A percentile compares a stretch with the other conserved stretches of the same genome.
Evolutionary conservation across 2,888 invertebrate genomes (phyloP).

Genomic region (Craniophora ligustri): DNA sequence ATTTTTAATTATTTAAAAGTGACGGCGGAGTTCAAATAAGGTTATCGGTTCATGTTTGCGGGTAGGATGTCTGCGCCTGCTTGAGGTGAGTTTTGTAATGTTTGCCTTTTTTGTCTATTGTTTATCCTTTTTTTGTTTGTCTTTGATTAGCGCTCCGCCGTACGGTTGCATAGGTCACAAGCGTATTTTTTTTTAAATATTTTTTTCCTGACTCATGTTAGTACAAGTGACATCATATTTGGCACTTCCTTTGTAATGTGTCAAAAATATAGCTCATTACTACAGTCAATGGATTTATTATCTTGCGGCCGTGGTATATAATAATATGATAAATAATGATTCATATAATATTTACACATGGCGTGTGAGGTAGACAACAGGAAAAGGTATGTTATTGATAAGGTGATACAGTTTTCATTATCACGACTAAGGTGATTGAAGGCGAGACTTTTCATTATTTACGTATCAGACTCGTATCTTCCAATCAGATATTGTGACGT

Average conservation of each 20-base stretch:
- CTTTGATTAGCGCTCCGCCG: conserved; percentile 71
- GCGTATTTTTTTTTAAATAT: conserved; percentile 37
- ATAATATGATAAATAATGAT: conserved; percentile 55
- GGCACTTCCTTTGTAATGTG: conserved; percentile 50
- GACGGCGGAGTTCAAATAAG: conserved; percentile 78
- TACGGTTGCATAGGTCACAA: conserved; percentile 64
- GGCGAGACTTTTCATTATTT: conserved; percentile 29
- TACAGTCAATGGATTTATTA: conserved; percentile 53
- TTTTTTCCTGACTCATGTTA: conserved; percentile 55
- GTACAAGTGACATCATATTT: conserved; percentile 60
- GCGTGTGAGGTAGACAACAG: conserved; percentile 25
- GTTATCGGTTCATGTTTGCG: conserved; percentile 78
- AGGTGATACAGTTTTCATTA: conserved; percentile 44
- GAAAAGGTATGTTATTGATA: conserved; percentile 45
- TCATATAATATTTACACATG: conserved; percentile 56
- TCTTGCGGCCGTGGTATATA: conserved; percentile 42
- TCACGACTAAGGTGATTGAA: conserved; percentile 18
- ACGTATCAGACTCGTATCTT: conserved; percentile 42
- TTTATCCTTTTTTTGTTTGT: conserved; percentile 63
- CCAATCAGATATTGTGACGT: conserved; percentile 34
- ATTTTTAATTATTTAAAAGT: conserved; percentile 61
- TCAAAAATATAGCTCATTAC: conserved; percentile 53
- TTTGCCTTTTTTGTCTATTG: conserved; percentile 64
- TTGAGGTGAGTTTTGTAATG: conserved; percentile 73
- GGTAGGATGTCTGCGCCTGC: conserved; percentile 77